Evolutionary conservation across 2,888 invertebrate species (phyloP).

Genomic region (Ryuthela nishihirai): DNA sequence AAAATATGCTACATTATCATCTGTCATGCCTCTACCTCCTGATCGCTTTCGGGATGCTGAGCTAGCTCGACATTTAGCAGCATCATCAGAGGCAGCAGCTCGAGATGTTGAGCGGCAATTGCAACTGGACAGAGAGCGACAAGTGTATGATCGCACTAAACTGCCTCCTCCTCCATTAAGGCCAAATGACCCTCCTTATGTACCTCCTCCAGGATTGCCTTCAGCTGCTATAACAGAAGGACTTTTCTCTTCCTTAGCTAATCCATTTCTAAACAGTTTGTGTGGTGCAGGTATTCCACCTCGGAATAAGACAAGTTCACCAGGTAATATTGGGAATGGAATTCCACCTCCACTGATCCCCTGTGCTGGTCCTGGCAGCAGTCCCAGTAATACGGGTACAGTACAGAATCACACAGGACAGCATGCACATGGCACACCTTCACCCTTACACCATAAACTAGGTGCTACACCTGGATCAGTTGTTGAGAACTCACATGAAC

Average conservation of each 20-base stretch:
- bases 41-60: conserved; percentile 31
- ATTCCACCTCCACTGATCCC: conserved; percentile 26
- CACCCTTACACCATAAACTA: conserved; percentile 15
- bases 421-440: conserved; percentile 3
- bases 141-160: conserved; percentile 16
- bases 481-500: conserved; percentile 12
- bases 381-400: not conserved
- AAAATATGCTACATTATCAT: conserved; percentile 29
- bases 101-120: conserved; percentile 26
- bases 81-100: conserved; percentile 15
- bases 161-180: conserved; percentile 19
- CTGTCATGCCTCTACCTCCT: conserved; percentile 18
- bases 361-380: conserved; percentile 3
- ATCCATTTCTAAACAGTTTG: conserved; percentile 28
- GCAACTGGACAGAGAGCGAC: conserved; percentile 25
- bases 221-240: conserved; percentile 7
- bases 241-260: conserved; percentile 18
- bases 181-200: conserved; percentile 23
- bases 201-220: conserved; percentile 8
- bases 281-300: conserved; percentile 10
- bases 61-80: conserved; percentile 21
- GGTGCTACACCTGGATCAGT: conserved; percentile 8
- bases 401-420: not conserved
- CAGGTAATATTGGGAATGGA: conserved; percentile 10
- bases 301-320: conserved; percentile 10